Conservation (phyloP, 2,113 vertebrate species). For the Phoxinus phoxinus region DNA sequence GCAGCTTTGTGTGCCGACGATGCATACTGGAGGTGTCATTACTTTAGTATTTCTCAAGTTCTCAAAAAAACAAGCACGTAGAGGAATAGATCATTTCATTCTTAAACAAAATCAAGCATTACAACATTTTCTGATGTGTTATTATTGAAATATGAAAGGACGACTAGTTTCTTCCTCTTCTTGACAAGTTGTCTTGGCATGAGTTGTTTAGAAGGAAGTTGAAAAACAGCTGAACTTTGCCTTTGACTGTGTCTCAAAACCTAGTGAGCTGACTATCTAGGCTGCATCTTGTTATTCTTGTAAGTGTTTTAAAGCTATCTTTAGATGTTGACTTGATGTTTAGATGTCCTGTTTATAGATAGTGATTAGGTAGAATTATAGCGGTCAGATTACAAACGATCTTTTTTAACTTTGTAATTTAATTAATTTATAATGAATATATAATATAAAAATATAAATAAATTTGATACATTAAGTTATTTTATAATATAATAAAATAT, state of each 20-base stretch:
- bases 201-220: neutral
- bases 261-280: neutral
- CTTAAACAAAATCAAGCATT: too few relatives aligned
- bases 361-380: neutral
- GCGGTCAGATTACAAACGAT: neutral
- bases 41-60: too few relatives aligned
- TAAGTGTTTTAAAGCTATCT: neutral
- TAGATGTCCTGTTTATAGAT: neutral
- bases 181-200: neutral
- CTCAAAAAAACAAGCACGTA: too few relatives aligned
- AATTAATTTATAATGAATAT: neutral
- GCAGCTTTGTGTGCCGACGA: too few relatives aligned
- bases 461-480: neutral
- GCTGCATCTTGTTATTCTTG: conserved; percentile 9
- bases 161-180: neutral
- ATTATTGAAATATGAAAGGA: too few relatives aligned
- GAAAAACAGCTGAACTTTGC: neutral
- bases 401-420: neutral
- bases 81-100: too few relatives aligned
- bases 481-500: neutral
- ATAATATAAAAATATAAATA: neutral
- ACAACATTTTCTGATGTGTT: too few relatives aligned
- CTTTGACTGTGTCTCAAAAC: neutral
- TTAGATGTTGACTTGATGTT: neutral
- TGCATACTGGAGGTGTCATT: too few relatives aligned